Percentiles rank a stretch among this genome's conserved stretches.
Conservation (phyloP, 2,113 vertebrate genomes). For the Osmerus eperlanus region DNA sequence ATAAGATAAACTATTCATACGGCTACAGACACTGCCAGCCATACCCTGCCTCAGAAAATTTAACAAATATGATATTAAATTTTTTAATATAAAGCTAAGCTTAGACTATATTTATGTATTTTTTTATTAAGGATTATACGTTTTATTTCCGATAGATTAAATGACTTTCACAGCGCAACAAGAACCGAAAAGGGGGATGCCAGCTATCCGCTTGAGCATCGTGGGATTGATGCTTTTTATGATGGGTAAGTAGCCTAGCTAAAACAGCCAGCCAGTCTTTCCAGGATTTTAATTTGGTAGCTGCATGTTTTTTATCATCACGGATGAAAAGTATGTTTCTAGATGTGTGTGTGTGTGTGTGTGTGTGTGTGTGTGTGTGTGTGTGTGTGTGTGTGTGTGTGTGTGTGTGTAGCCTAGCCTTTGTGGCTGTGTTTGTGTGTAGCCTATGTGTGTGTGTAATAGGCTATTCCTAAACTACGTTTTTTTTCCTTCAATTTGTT, state of each 20-base stretch:
- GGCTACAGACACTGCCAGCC: constrained; percentile 33
- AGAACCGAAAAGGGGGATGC: constrained; percentile 14
- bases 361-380: too few species aligned
- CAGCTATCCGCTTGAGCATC: constrained; percentile 12
- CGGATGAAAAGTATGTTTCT: too few species aligned
- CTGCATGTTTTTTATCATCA: too few species aligned
- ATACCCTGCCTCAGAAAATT: constrained; percentile 25
- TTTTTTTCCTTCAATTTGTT: too few species aligned
- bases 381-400: too few species aligned
- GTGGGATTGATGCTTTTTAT: constrained; percentile 24
- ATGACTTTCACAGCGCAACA: constrained; percentile 20
- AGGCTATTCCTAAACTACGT: too few species aligned
- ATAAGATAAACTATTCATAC: constrained; percentile 20
- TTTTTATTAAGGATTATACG: background rate
- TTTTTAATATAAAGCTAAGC: constrained; percentile 9
- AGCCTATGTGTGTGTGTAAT: too few species aligned
- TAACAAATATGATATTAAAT: constrained; percentile 6
- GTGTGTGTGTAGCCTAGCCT: too few species aligned
- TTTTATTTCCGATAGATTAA: constrained; percentile 10
- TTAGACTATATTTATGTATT: background rate
- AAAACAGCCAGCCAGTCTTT: too few species aligned
- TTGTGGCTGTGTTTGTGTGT: too few species aligned
- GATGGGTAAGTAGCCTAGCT: constrained; percentile 22
- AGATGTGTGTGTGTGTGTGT: too few species aligned
- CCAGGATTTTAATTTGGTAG: too few species aligned